Evolutionary conservation across 2,113 vertebrate species (phyloP).

Genomic region (Chloropsis cyanopogon): DNA sequence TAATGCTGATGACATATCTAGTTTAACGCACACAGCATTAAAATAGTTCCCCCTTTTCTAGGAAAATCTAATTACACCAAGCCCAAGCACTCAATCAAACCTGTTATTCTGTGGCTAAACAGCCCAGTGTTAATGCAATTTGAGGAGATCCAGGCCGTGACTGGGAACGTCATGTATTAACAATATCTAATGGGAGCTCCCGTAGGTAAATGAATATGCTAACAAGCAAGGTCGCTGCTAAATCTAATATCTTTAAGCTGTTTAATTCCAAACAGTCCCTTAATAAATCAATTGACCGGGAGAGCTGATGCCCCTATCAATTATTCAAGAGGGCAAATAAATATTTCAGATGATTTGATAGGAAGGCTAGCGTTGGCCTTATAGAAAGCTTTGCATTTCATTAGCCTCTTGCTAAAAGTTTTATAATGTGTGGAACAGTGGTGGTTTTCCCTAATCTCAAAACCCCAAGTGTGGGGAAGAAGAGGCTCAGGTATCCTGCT

Average conservation of each 20-base stretch:
- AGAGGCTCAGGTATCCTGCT: constrained; percentile 29
- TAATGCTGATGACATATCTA: constrained; percentile 84
- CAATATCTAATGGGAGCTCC: constrained; percentile 89
- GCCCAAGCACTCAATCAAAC: constrained; percentile 88
- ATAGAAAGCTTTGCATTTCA: constrained; percentile 85
- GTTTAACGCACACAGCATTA: constrained; percentile 78
- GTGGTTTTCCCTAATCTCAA: constrained; percentile 57
- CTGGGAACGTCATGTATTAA: constrained; percentile 88
- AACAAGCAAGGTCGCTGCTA: constrained; percentile 87
- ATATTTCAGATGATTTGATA: constrained; percentile 89
- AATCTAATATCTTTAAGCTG: constrained; percentile 93
- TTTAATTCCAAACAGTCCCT: constrained; percentile 91
- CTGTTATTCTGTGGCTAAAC: constrained; percentile 88
- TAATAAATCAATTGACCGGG: constrained; percentile 91
- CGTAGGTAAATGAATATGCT: constrained; percentile 91
- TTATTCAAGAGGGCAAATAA: constrained; percentile 88
- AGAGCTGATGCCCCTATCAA: constrained; percentile 90
- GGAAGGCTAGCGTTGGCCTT: constrained; percentile 79
- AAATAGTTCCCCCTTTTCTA: constrained; percentile 79
- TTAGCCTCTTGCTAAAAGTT: constrained; percentile 83
- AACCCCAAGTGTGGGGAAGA: constrained; percentile 20
- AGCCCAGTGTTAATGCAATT: constrained; percentile 86
- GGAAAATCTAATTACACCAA: constrained; percentile 88
- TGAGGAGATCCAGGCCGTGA: constrained; percentile 83
- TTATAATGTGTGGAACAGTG: constrained; percentile 78